Evolutionary conservation across 2,113 vertebrate genomes (phyloP).

Genomic region (Myxocyprinus asiaticus): DNA sequence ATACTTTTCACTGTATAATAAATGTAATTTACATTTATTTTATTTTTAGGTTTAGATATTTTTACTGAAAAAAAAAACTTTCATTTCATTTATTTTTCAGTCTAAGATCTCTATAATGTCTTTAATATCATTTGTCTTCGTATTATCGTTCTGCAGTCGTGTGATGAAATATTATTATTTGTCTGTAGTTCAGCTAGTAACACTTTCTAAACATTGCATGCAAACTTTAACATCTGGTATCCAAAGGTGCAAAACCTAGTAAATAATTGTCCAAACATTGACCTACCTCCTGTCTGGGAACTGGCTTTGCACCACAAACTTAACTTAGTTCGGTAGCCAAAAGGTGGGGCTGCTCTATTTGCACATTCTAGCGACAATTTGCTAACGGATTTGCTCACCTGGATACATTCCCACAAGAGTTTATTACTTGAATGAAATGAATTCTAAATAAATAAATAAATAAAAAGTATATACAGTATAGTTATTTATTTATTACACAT

Average conservation of each 20-base stretch:
- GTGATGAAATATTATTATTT: background rate
- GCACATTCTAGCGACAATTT: background rate
- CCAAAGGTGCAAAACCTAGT: slow-evolving; percentile 58
- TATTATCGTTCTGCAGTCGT: background rate
- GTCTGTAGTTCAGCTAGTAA: background rate
- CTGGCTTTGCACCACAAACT: background rate
- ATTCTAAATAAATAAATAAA: too few relatives aligned
- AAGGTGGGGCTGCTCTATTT: slow-evolving; percentile 15
- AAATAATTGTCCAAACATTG: slow-evolving; percentile 68
- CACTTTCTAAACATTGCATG: slow-evolving; percentile 3
- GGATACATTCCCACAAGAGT: background rate
- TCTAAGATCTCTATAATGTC: too few relatives aligned
- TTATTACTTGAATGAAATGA: background rate
- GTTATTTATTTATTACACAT: too few relatives aligned
- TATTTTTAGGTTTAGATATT: too few relatives aligned
- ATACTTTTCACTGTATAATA: too few relatives aligned
- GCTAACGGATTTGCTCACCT: slow-evolving; percentile 14
- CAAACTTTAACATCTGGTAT: slow-evolving; percentile 59
- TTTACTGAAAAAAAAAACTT: too few relatives aligned
- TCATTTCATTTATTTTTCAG: too few relatives aligned
- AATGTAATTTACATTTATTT: too few relatives aligned
- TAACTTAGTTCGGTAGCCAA: slow-evolving; percentile 1
- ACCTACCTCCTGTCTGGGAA: slow-evolving; percentile 30
- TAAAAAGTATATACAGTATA: too few relatives aligned
- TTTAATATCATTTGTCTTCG: too few relatives aligned